Evolutionary conservation across 2,113 vertebrate species (phyloP).

Genomic region (Cyphomyrus plagiostoma): DNA sequence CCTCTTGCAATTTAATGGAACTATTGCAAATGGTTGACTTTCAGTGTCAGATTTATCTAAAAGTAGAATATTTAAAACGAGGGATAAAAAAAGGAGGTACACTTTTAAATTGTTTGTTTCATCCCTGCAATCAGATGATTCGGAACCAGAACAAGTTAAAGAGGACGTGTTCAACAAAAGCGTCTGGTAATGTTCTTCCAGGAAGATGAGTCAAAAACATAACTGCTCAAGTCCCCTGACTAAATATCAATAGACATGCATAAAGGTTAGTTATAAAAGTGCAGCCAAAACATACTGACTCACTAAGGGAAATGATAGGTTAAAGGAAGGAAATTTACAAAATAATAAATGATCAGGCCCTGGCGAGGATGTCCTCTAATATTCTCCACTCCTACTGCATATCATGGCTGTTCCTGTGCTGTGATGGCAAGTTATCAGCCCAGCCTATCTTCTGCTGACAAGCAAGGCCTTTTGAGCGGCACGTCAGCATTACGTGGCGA

Average conservation of each 20-base stretch:
- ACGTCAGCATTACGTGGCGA: not conserved
- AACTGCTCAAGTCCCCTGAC: not conserved
- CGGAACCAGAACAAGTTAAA: not conserved
- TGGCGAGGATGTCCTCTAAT: not conserved
- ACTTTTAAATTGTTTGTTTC: not conserved
- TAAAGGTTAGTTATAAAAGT: not conserved
- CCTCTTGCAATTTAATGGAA: not conserved
- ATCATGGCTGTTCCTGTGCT: not conserved
- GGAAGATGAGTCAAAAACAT: not conserved
- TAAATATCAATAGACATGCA: not conserved
- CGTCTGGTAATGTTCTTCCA: not conserved
- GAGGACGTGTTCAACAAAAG: not conserved
- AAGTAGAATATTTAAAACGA: not conserved
- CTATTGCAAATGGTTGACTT: not conserved
- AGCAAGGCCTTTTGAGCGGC: not conserved
- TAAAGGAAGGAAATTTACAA: conserved; percentile 14
- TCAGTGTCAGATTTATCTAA: not conserved
- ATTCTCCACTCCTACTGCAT: not conserved
- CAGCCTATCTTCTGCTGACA: not conserved
- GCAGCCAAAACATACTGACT: conserved; percentile 1
- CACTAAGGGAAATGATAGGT: not conserved
- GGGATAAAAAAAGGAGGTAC: not conserved
- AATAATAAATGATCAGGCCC: not conserved
- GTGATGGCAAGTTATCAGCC: not conserved
- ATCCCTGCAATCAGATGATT: not conserved